Base-by-base conservation (phyloP, 1,140 invertebrate species). In the Aleiodes sp. region DNA sequence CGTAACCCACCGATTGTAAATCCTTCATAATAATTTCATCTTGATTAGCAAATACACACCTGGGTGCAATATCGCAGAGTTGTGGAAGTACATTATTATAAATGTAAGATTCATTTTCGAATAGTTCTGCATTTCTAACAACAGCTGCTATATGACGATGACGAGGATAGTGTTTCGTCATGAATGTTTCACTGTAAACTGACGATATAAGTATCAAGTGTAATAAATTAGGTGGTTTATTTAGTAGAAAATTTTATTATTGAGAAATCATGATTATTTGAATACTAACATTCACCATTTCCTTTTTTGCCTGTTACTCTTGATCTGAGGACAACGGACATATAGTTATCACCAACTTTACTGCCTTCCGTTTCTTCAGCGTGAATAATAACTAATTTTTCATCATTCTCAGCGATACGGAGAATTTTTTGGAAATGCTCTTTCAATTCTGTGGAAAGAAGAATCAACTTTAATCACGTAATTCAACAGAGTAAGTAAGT, bases 21-120 rank as follows among this genome's bases (percentile, higher is more conserved):
- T 88, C 87, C 43, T 85, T 80, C 78, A 88, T 78, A 16, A 87
- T 77, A 14, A 87, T 81, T 33, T 78, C 75, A 2, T 76, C 41
- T 0, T 24, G 9, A 35, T 81, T 74, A 2, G 79, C 75, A 4
- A 76, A 67, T 56, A 81, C 52, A 41, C 73, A 78, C 7, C 56
- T 66, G 1, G 84, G 82, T 14, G 68, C 77, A 21, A 77, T 72
- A 21, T 63, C 0, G 3, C 72, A 70, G 0, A 83, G 59, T 0
- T 62, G 4, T 0, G 82, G 80, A 4, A 82, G 21, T 6, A 82
- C 12, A 0, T 76, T 73, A 2, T 70, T 46, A 65, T 84, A 85
- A 7, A 79, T 66, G 9, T 80, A 59, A 21, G 70, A 63, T 56
- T 84, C 82, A 33, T 78, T 81, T 21, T 31, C 46, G 60, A 82